phyloP scores from a whole-genome alignment of 1,140 invertebrate genomes.

The Ladona fulva region DNA sequence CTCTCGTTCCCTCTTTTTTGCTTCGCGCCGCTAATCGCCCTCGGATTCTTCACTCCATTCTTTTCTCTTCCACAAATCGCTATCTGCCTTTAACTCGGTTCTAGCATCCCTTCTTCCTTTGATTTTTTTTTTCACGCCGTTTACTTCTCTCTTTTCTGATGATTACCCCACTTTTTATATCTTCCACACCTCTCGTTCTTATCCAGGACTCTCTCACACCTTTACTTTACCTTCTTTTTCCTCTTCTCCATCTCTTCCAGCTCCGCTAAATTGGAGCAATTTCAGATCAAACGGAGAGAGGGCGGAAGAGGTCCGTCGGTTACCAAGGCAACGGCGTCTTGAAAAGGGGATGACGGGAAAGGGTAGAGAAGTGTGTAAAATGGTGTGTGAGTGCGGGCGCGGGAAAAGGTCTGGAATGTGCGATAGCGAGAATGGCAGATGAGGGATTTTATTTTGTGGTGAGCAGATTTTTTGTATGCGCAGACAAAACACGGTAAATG shows the following conservation, averaged over 20 bases:
- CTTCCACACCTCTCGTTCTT: background rate
- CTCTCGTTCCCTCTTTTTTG: background rate
- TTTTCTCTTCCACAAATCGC: no score
- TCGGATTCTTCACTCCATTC: no score
- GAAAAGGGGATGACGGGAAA: background rate
- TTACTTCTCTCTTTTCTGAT: background rate
- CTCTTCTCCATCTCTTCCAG: background rate
- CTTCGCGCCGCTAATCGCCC: no score
- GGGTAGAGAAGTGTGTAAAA: background rate
- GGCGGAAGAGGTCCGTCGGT: background rate
- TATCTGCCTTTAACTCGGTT: no score
- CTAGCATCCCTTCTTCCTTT: no score
- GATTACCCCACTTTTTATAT: background rate
- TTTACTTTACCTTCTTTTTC: background rate
- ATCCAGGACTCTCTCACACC: background rate
- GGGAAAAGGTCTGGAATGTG: background rate
- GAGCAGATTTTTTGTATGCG: no score
- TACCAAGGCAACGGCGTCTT: background rate
- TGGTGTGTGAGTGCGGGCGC: background rate
- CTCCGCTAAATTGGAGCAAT: background rate
- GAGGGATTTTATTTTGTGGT: background rate
- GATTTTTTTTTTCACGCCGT: background rate
- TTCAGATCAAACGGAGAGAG: background rate
- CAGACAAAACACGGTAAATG: no score
- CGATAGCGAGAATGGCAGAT: background rate